Conservation (phyloP, 2,888 invertebrate species). For the Zygogramma bicolorata region DNA sequence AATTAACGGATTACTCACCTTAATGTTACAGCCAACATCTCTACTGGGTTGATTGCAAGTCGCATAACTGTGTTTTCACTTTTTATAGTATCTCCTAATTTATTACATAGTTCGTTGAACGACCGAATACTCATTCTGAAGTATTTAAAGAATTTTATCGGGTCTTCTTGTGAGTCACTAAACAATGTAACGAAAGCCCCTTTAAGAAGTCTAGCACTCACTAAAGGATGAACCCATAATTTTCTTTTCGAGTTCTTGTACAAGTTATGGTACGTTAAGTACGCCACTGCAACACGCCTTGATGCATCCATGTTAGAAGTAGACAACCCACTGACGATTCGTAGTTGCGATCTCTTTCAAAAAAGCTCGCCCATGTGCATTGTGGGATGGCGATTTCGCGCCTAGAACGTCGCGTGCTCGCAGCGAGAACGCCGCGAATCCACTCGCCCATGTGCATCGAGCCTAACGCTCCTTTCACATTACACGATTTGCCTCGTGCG, state of each 20-base stretch:
- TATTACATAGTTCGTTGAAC: not conserved
- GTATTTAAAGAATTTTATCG: not conserved
- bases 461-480: not conserved
- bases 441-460: not conserved
- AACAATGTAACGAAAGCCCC: not conserved
- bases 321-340: not conserved
- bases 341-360: not conserved
- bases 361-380: not conserved
- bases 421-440: not conserved
- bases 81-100: not conserved
- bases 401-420: not conserved
- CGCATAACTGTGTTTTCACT: not conserved
- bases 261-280: conserved; percentile 9
- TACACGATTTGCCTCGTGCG: conserved; percentile 1
- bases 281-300: conserved; percentile 11
- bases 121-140: conserved; percentile 4
- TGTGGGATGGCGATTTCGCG: not conserved
- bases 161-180: not conserved
- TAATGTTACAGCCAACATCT: not conserved
- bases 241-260: not conserved
- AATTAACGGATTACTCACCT: not conserved
- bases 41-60: not conserved
- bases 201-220: not conserved
- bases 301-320: conserved; percentile 6
- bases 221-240: not conserved